Base-by-base conservation (phyloP, 1,140 invertebrate species). In the Penaeus japonicus region DNA sequence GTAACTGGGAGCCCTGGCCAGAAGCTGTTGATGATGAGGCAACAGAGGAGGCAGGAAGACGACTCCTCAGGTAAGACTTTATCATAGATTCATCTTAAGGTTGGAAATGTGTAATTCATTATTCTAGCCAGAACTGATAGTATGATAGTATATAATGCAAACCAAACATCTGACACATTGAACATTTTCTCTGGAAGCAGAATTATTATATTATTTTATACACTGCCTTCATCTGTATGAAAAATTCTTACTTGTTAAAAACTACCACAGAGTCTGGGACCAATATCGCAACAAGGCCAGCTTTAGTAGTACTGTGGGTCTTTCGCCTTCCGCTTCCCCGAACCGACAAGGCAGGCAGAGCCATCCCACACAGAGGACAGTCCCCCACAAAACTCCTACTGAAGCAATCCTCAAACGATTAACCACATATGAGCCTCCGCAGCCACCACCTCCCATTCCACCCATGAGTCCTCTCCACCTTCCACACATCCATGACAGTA, bases 1-100 rank as follows among this genome's bases (percentile, higher is more conserved):
- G 77, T 70, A 89, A 89, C 53, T 89, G 93, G 91, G 91, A 91
- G 79, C 95, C 95, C 35, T 96, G 96, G 95, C 92, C 95, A 12
- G 95, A 96, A 91, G 96, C 94, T 91, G 91, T 96, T 0, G 94
- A 96, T 92, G 93, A 94, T 24, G 93, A 94, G 73, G 90, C 92
- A 27, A 92, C 96, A 18, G 93, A 94, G 59, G 92, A 93, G 82
- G 92, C 94, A 95, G 91, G 84, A 93, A 30, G 92, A 22, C 73
- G 62, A 35, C 59, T 83, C 18, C 79, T 89, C 57, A 89, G 81
- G 89, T 89, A 27, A 86, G 84, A 17, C n/a, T 73, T 73, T 32
- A 30, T 7, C 4, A 1, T 7, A 47, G 1, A 7, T 47, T 47
- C 47, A 47, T 7, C 10, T 5, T 47, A 12, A 12, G 47, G 0